Evolutionary conservation across 2,113 vertebrate species (phyloP).

Genomic region (Pantherophis guttatus): DNA sequence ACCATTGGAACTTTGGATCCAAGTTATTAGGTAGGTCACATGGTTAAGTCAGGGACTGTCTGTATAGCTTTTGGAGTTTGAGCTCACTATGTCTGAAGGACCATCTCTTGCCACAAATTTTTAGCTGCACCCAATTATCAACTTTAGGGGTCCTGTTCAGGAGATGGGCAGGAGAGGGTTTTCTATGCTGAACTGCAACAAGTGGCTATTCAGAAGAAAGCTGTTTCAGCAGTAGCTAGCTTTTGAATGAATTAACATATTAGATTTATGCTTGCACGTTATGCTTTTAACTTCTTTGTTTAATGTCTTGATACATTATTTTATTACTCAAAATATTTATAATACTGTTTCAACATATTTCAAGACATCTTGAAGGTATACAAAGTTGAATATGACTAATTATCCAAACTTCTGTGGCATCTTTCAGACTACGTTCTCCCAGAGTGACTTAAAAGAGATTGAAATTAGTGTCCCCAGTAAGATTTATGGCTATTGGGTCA

Average conservation of each 20-base stretch:
- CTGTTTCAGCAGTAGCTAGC: background rate
- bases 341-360: background rate
- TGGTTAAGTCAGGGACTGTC: background rate
- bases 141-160: background rate
- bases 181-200: background rate
- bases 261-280: background rate
- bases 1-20: background rate
- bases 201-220: background rate
- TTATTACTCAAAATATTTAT: background rate
- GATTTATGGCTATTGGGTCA: background rate
- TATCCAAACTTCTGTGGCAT: background rate
- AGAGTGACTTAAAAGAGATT: background rate
- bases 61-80: background rate
- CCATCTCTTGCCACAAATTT: background rate
- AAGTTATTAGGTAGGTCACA: background rate
- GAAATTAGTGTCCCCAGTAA: background rate
- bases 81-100: background rate
- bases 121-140: background rate
- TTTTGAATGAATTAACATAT: background rate
- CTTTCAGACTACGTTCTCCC: background rate
- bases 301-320: background rate
- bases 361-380: background rate
- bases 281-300: background rate
- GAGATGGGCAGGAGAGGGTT: background rate
- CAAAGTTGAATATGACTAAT: background rate